A percentile compares a stretch with the other conserved stretches of the same genome.
Conservation (phyloP, 2,888 invertebrate species). For the Prostheceraeus crozeri region DNA sequence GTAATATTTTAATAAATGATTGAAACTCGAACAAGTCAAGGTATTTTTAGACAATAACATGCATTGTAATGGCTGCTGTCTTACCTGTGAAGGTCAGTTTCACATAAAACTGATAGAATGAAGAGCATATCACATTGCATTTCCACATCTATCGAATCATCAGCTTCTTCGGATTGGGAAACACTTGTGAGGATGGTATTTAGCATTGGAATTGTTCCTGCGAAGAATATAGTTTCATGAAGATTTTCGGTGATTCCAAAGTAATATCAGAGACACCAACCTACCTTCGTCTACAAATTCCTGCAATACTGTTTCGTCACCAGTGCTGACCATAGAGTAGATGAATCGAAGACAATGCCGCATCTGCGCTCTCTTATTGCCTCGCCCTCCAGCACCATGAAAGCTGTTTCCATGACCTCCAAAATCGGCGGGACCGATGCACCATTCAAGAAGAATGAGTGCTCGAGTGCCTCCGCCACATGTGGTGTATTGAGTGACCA, state of each 20-base stretch:
- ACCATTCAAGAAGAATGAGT: slow-evolving; percentile 55
- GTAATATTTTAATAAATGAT: too few species aligned
- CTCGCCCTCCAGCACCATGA: slow-evolving; percentile 54
- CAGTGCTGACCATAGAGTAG: slow-evolving; percentile 53
- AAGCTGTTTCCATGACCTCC: slow-evolving; percentile 56
- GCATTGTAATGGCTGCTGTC: not conserved
- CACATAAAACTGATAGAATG: slow-evolving; percentile 54
- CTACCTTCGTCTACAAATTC: slow-evolving; percentile 24
- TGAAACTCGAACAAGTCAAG: too few species aligned
- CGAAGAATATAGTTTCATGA: too few species aligned
- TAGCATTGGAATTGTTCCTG: slow-evolving; percentile 8
- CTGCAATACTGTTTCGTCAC: slow-evolving; percentile 48
- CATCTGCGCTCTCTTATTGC: slow-evolving; percentile 56
- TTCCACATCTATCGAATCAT: slow-evolving; percentile 53
- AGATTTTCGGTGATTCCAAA: too few species aligned
- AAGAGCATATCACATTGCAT: slow-evolving; percentile 57
- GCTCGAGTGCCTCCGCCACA: slow-evolving; percentile 55
- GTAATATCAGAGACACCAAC: too few species aligned
- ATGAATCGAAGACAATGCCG: slow-evolving; percentile 52
- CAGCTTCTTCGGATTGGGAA: slow-evolving; percentile 44
- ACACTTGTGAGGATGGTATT: slow-evolving; percentile 42
- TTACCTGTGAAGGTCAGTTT: slow-evolving; percentile 52
- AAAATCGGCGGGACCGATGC: slow-evolving; percentile 52
- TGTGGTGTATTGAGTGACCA: slow-evolving; percentile 55
- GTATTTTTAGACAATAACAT: too few species aligned